Evolutionary conservation across 2,797 vertebrate genomes (phyloP).

Genomic region (Acipenser oxyrinchus): DNA sequence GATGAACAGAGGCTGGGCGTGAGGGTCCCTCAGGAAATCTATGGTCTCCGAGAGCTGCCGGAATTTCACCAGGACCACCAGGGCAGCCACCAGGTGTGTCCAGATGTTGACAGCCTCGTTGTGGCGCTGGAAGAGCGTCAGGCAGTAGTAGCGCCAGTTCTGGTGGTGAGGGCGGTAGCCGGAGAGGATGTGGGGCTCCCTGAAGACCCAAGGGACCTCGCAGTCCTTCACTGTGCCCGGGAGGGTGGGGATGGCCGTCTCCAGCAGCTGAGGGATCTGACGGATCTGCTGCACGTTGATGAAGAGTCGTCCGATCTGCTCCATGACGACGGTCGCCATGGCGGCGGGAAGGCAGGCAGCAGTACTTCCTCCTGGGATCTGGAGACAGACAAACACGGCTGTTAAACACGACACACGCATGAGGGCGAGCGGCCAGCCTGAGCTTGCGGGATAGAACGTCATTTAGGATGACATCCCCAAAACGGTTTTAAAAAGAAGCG

Average conservation of each 20-base stretch:
- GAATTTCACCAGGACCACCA: constrained; percentile 76
- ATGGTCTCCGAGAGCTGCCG: constrained; percentile 65
- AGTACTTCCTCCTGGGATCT: constrained; percentile 26
- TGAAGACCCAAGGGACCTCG: constrained; percentile 80
- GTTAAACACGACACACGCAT: too few relatives aligned
- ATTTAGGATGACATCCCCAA: too few relatives aligned
- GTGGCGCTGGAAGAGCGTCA: constrained; percentile 86
- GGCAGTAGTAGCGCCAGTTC: constrained; percentile 85
- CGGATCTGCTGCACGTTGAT: constrained; percentile 63
- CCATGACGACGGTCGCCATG: constrained; percentile 79
- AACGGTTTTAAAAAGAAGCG: too few relatives aligned
- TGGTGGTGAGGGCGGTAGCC: constrained; percentile 81
- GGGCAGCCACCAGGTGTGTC: constrained; percentile 78
- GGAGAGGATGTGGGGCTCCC: constrained; percentile 76
- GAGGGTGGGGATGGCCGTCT: constrained; percentile 58
- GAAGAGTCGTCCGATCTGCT: constrained; percentile 79
- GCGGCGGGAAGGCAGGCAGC: constrained; percentile 17
- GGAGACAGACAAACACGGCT: not conserved
- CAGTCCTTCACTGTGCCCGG: constrained; percentile 74
- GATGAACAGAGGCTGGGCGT: constrained; percentile 81
- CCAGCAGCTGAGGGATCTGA: constrained; percentile 67
- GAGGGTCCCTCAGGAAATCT: constrained; percentile 78
- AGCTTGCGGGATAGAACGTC: too few relatives aligned
- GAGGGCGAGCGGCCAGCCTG: too few relatives aligned
- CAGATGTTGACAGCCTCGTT: constrained; percentile 88